phyloP scores from a whole-genome alignment of 2,797 vertebrate genomes.

The Galagoides demidoff region DNA sequence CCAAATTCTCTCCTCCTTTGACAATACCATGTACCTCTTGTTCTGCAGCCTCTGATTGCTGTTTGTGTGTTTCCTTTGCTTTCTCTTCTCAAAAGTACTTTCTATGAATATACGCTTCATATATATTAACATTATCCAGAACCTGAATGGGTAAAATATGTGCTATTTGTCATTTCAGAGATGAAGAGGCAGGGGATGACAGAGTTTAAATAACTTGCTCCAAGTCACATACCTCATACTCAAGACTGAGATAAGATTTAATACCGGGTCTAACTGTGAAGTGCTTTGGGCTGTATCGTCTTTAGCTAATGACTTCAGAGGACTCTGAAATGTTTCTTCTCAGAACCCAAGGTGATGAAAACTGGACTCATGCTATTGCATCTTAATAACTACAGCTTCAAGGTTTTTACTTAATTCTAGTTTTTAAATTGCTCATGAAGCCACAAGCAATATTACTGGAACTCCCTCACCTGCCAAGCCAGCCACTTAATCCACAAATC shows the following conservation, averaged over 20 bases:
- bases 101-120: background rate
- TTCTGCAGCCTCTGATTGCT: background rate
- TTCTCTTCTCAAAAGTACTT: constrained; percentile 31
- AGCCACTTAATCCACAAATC: background rate
- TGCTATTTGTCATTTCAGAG: constrained; percentile 23
- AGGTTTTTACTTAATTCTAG: constrained; percentile 53
- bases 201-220: constrained; percentile 2
- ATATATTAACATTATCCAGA: background rate
- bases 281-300: background rate
- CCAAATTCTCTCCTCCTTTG: background rate
- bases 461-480: background rate
- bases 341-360: constrained; percentile 82
- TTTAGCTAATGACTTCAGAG: constrained; percentile 56
- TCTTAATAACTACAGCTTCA: constrained; percentile 82
- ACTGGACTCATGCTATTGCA: constrained; percentile 82
- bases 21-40: background rate
- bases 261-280: background rate
- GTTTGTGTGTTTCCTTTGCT: background rate
- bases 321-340: constrained; percentile 83
- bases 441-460: constrained; percentile 68
- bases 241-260: background rate
- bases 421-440: constrained; percentile 81
- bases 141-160: background rate
- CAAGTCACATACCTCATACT: background rate
- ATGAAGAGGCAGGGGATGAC: background rate